These are phyloP conservation scores for Lagorchestes hirsutus DNA, from an alignment of 2,797 vertebrate species.

Conservation along the genomic window DNA sequence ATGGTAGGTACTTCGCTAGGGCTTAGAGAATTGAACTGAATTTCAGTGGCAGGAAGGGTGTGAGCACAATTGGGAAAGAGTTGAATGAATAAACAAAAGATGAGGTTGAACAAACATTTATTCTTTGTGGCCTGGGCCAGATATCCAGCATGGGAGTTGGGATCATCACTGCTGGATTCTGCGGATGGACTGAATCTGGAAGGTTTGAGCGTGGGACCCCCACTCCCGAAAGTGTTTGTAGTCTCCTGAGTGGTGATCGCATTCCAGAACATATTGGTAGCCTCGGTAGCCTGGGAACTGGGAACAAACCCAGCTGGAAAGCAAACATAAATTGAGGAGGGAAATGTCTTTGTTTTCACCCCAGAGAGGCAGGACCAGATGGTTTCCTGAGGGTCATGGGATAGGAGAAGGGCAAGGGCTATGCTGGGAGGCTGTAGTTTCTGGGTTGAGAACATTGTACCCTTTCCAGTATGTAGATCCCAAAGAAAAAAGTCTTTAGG, in stretches of 20 bases:
- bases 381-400: not conserved
- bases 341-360: conserved; percentile 86
- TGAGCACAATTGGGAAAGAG: not conserved
- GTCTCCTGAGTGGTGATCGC: conserved; percentile 91
- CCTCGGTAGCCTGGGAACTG: conserved; percentile 96
- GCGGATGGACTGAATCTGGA: conserved; percentile 96
- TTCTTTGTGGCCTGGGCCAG: not conserved
- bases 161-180: conserved; percentile 93
- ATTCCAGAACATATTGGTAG: conserved; percentile 96
- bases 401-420: not conserved
- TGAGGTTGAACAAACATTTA: not conserved
- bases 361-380: conserved; percentile 77
- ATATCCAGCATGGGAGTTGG: not conserved
- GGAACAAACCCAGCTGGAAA: conserved; percentile 94
- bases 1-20: not conserved
- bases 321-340: conserved; percentile 91
- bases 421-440: not conserved
- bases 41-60: not conserved
- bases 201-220: conserved; percentile 93
- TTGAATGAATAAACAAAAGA: not conserved
- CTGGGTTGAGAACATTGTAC: not conserved
- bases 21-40: not conserved
- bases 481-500: not conserved
- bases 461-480: not conserved
- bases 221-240: conserved; percentile 95